A percentile compares a stretch with the other conserved stretches of the same genome.
phyloP scores from a whole-genome alignment of 2,113 vertebrate species.

The Monarcha castaneiventris region DNA sequence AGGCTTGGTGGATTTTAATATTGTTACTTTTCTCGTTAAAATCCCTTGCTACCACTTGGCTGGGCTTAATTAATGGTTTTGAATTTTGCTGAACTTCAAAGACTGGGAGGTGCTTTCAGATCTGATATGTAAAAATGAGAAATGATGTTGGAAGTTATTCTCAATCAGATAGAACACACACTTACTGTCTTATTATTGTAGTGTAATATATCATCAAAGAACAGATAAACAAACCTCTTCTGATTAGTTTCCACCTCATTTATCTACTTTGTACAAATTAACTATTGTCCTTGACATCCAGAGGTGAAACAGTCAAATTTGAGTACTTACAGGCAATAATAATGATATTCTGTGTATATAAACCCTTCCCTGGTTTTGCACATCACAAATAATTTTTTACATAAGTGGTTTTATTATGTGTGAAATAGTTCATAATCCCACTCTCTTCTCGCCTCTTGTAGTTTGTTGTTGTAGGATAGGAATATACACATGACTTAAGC shows the following conservation, averaged over 20 bases:
- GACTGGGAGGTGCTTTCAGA: slow-evolving; percentile 41
- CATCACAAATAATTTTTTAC: background rate
- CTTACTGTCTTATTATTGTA: slow-evolving; percentile 59
- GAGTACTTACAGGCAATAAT: background rate
- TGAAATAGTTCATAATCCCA: background rate
- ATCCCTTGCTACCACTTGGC: background rate
- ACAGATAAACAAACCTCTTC: slow-evolving; percentile 65
- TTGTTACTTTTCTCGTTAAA: slow-evolving; percentile 10
- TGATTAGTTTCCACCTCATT: slow-evolving; percentile 65
- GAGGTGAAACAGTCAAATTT: slow-evolving; percentile 28
- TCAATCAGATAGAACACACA: slow-evolving; percentile 41
- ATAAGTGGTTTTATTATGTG: background rate
- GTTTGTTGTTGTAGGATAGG: background rate
- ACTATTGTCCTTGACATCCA: slow-evolving; percentile 47
- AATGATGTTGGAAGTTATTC: slow-evolving; percentile 55
- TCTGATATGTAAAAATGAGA: slow-evolving; percentile 61
- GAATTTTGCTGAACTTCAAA: slow-evolving; percentile 51
- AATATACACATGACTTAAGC: background rate
- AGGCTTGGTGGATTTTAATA: background rate
- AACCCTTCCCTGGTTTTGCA: background rate
- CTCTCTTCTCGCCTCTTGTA: background rate
- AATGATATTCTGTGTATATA: background rate
- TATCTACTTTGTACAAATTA: slow-evolving; percentile 63
- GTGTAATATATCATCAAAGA: slow-evolving; percentile 62
- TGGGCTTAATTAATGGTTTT: slow-evolving; percentile 30